Base-by-base conservation (phyloP, 2,888 invertebrate genomes). In the Ophion ventricosus region DNA sequence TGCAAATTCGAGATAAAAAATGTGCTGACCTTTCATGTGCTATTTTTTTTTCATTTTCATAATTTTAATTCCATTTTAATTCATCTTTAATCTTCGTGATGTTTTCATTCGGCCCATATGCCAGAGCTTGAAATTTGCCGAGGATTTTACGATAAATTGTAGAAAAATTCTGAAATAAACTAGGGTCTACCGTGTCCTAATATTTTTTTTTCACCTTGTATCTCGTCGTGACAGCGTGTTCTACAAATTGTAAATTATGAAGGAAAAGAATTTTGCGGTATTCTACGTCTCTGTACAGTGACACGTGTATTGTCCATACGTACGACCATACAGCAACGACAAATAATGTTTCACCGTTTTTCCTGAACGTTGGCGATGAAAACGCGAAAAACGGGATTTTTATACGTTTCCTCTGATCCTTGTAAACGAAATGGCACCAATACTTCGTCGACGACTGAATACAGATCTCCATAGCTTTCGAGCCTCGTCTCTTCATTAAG, bases 261-360 rank as follows among this genome's bases (percentile, higher is more conserved):
- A 67, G 14, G 43, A 67, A 49, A 49, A 20, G 4, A 20, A 49
- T 49, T 49, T 49, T 17, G 49, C 49, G 49, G 17, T 17, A 49
- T 1, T 17, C 17, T 49, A 17, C 14, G 49, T 14, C 17, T 49
- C 14, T 17, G 49, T 49, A 14, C 49, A 49, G 17, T 49, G 17
- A 17, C 49, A 49, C 49, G 17, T 17, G 14, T 49, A 49, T 0
- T 49, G 49, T 2, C 14, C 40, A 40, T 40, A 43, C 43, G 43
- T 43, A 43, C 43, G 43, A 43, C 43, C 49, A 4, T 49, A 49
- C 49, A 49, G 49, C 14, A 49, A 49, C 49, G 49, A 49, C 49
- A 78, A 64, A 72, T 64, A 79, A 70, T 64, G 56, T 23, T 64
- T 72, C n/a, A 72, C 54, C 64, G 57, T 72, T 79, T 79, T 63